phyloP scores from a whole-genome alignment of 2,888 invertebrate species.

The Parapristionchus giblindavisi region DNA sequence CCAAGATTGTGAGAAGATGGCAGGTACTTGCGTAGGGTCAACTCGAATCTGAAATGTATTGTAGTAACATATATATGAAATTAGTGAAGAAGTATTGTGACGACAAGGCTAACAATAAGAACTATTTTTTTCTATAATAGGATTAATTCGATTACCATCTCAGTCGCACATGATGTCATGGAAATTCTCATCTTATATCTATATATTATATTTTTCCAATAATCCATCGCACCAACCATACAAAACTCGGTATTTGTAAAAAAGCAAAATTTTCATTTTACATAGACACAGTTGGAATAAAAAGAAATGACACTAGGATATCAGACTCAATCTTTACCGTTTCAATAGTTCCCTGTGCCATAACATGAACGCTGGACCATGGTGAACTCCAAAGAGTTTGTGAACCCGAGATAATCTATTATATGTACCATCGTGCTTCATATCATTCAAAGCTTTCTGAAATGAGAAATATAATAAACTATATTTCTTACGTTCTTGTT shows the following conservation, averaged over 20 bases:
- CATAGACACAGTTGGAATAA: too few relatives aligned
- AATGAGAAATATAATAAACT: background rate
- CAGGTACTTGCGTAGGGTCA: background rate
- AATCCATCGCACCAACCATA: background rate
- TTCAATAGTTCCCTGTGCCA: conserved; percentile 12
- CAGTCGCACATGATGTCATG: too few relatives aligned
- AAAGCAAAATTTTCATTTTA: too few relatives aligned
- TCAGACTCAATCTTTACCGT: background rate
- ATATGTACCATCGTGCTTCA: conserved; percentile 18
- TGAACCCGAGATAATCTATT: conserved; percentile 8
- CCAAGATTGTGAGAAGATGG: background rate
- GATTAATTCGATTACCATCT: too few relatives aligned
- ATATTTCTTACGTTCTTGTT: background rate
- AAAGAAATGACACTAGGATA: background rate
- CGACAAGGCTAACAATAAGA: too few relatives aligned
- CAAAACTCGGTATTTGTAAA: background rate
- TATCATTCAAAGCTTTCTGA: conserved; percentile 12
- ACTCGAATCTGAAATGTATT: background rate
- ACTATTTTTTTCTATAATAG: too few relatives aligned
- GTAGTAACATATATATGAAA: too few relatives aligned
- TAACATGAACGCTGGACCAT: background rate
- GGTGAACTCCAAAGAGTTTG: background rate
- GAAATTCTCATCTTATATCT: too few relatives aligned
- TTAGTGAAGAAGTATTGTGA: too few relatives aligned
- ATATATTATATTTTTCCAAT: too few relatives aligned